A percentile compares a stretch with the other conserved stretches of the same genome.
These are phyloP conservation scores for Limnothrissa miodon DNA, from an alignment of 2,113 vertebrate species.

Conservation along the genomic window DNA sequence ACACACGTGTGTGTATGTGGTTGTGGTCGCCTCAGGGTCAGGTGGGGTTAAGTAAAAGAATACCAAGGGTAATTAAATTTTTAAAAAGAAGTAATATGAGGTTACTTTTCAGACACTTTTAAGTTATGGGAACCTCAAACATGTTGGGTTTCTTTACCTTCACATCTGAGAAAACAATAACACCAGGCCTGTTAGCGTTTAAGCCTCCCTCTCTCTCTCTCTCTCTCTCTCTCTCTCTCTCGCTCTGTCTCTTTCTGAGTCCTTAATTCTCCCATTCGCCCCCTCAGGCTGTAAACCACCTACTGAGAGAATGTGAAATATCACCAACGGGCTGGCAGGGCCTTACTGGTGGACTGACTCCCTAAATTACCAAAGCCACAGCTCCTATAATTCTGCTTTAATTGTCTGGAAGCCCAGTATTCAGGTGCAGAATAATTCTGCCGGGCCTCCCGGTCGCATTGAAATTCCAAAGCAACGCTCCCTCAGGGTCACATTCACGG, in stretches of 20 bases:
- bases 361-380: constrained; percentile 21
- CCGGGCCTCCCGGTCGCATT: constrained; percentile 6
- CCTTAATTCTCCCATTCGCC: constrained; percentile 11
- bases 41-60: constrained; percentile 33
- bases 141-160: neutral
- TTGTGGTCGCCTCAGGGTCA: constrained; percentile 17
- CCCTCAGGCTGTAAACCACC: constrained; percentile 25
- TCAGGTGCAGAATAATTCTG: constrained; percentile 30
- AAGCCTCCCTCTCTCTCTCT: neutral
- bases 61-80: constrained; percentile 29
- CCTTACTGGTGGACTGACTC: constrained; percentile 10
- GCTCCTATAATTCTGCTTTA: constrained; percentile 30
- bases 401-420: constrained; percentile 33
- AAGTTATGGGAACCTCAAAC: constrained; percentile 31
- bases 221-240: constrained; percentile 58
- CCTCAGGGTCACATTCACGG: neutral
- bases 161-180: constrained; percentile 45
- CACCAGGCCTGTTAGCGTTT: constrained; percentile 18
- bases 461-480: constrained; percentile 21
- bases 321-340: constrained; percentile 16
- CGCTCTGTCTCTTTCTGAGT: no score
- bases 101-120: constrained; percentile 17
- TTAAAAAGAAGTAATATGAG: constrained; percentile 27
- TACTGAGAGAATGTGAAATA: constrained; percentile 32
- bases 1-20: neutral